Conservation (phyloP, 2,797 vertebrate genomes). For the Alfaro cultratus region DNA sequence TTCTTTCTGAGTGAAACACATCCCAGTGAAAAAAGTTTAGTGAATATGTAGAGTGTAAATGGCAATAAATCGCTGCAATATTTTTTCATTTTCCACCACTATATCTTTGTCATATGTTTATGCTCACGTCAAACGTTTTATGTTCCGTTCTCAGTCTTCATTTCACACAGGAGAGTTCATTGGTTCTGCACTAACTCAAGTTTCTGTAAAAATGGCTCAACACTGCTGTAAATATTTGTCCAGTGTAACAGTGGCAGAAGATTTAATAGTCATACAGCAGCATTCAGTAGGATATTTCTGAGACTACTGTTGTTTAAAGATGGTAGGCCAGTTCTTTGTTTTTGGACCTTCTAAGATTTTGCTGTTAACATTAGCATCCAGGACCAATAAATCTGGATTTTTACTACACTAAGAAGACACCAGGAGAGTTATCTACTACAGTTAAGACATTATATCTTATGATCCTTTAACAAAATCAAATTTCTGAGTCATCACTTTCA, state of each 20-base stretch:
- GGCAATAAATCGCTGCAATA: background rate
- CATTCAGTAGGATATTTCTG: background rate
- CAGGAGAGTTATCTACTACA: background rate
- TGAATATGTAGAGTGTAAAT: background rate
- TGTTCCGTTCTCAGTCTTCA: too few species aligned
- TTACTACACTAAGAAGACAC: background rate
- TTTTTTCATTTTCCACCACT: background rate
- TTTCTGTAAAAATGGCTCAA: too few species aligned
- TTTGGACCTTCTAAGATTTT: background rate
- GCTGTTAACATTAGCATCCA: background rate
- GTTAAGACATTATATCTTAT: background rate
- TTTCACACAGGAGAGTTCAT: background rate
- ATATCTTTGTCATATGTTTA: background rate
- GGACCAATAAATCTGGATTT: background rate
- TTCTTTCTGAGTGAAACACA: background rate
- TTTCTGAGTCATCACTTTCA: background rate
- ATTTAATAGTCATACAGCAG: background rate
- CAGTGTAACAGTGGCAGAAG: background rate
- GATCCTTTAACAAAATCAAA: background rate
- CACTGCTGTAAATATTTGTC: background rate
- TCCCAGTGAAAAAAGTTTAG: background rate
- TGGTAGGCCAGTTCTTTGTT: background rate
- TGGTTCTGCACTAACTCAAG: background rate
- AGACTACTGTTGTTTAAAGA: background rate
- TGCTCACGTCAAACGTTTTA: background rate